Conservation (phyloP, 1,140 invertebrate genomes). For the Megathymus violae region DNA sequence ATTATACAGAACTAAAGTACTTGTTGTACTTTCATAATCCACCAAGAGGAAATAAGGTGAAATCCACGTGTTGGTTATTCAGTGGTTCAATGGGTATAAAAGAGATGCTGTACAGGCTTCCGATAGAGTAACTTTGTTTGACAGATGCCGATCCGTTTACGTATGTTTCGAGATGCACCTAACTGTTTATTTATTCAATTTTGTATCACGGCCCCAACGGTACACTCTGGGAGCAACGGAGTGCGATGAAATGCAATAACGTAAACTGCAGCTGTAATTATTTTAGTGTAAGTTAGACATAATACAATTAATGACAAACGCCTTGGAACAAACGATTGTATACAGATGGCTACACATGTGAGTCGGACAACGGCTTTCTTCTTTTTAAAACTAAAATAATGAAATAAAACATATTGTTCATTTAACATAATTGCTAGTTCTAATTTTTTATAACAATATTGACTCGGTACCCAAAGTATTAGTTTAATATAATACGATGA, state of each 20-base stretch:
- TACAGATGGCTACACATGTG: background rate
- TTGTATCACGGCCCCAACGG: slow-evolving; percentile 16
- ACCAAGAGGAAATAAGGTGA: background rate
- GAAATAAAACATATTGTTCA: too few relatives aligned
- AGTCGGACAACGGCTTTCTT: too few relatives aligned
- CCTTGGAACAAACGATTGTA: background rate
- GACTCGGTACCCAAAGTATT: too few relatives aligned
- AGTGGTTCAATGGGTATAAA: slow-evolving; percentile 35
- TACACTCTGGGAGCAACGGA: background rate
- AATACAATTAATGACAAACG: background rate
- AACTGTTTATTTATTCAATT: slow-evolving; percentile 19
- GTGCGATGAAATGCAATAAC: slow-evolving; percentile 11
- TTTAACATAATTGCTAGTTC: too few relatives aligned
- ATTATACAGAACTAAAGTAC: too few relatives aligned
- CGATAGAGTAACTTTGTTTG: slow-evolving; percentile 44
- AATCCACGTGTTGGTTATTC: background rate
- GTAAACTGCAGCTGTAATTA: slow-evolving; percentile 7
- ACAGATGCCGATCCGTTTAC: slow-evolving; percentile 38
- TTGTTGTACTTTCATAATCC: background rate
- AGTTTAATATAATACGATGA: too few relatives aligned
- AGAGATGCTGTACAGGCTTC: slow-evolving; percentile 51
- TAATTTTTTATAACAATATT: too few relatives aligned
- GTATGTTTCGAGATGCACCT: slow-evolving; percentile 22
- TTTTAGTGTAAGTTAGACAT: background rate
- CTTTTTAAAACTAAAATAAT: too few relatives aligned